Evolutionary conservation across 1,140 invertebrate species (phyloP).

Genomic region (Drosophila truncata): DNA sequence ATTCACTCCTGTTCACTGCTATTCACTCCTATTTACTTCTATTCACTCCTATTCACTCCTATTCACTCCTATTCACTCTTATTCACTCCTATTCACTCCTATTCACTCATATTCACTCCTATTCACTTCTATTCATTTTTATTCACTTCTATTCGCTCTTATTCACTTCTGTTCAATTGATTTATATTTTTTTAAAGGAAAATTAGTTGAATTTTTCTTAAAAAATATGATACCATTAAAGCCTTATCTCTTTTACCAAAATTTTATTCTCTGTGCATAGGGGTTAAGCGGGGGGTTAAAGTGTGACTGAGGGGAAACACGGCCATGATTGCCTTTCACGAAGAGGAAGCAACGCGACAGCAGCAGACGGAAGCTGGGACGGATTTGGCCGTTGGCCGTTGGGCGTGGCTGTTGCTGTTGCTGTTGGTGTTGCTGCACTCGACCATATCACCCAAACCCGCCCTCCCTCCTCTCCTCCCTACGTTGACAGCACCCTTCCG

Average conservation of each 20-base stretch:
- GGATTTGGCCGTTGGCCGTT: constrained; percentile 22
- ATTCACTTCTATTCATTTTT: too few relatives aligned
- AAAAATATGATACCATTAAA: background rate
- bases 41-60: background rate
- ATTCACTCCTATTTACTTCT: background rate
- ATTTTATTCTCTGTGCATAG: constrained; percentile 5
- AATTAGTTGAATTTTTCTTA: too few relatives aligned
- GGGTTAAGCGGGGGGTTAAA: constrained; percentile 1
- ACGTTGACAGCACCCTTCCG: constrained; percentile 11
- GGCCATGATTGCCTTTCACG: constrained; percentile 64
- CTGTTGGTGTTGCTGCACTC: constrained; percentile 10
- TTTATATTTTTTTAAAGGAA: rapidly evolving
- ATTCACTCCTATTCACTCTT: background rate
- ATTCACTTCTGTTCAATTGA: too few relatives aligned
- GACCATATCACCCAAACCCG: background rate
- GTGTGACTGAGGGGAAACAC: constrained; percentile 12
- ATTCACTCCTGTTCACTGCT: too few relatives aligned
- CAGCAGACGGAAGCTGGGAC: constrained; percentile 31
- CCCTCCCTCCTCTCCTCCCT: background rate
- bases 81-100: background rate
- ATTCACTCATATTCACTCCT: background rate
- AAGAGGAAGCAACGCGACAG: constrained; percentile 41
- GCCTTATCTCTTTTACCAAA: too few relatives aligned
- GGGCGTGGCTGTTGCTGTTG: constrained; percentile 22
- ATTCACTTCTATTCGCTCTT: background rate